Base-by-base conservation (phyloP, 2,797 vertebrate species). In the Presbytis comata region DNA sequence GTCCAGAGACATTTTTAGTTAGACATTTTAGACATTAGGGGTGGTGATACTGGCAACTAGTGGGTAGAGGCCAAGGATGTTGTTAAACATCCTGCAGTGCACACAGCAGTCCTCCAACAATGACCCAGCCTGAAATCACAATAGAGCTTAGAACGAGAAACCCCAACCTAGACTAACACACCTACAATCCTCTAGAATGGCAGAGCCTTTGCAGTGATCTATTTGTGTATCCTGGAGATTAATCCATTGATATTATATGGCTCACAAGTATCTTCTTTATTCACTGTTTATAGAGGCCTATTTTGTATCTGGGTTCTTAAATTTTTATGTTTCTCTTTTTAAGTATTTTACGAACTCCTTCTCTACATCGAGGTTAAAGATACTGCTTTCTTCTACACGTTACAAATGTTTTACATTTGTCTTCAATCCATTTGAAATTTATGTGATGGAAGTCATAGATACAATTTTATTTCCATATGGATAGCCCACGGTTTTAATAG, bases 401-500 rank as follows among this genome's bases (percentile, higher is more conserved):
- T 64, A 79, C 11, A 93, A 46, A 28, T 94, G 89, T 93, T 97
- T 97, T 72, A 93, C 30, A 94, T 82, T 91, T 93, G 11, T 80
- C 82, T 89, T 96, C 28, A 94, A 28, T 81, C n/a, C 36, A 89
- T 75, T 55, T 93, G 76, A 13, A 72, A 87, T 96, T 78, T 89
- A 83, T 76, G 46, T 75, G 19, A 39, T 89, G 14, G 46, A 26
- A 96, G 76, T 96, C 55, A 95, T 48, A 96, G 46, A 76, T 39
- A 8, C 48, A 93, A 92, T 85, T 91, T 96, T 84, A 41, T 89
- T 97, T 94, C 91, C 72, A 89, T 90, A 57, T 53, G 22, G n/a
- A 75, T 82, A 92, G 30, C 0, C 41, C 55, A 91, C 53, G 61
- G 59, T 48, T 96, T 95, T 21, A 93, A 85, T 1, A 94, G 53